Evolutionary conservation across 2,888 invertebrate genomes (phyloP).

Genomic region (Catotricha subobsoleta): DNA sequence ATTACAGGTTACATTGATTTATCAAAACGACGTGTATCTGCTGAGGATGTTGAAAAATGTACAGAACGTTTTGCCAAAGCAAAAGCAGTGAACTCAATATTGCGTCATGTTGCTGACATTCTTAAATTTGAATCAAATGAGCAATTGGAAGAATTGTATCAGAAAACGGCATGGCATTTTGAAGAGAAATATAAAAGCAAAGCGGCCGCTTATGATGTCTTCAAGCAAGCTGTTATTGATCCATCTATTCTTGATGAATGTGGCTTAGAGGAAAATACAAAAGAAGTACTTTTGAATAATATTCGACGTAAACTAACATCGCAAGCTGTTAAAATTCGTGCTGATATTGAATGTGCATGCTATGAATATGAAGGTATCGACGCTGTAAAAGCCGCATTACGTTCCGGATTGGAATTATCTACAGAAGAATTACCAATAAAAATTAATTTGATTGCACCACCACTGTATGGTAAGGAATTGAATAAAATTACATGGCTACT

Average conservation of each 20-base stretch:
- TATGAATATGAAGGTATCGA: conserved; percentile 98
- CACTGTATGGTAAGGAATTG: conserved; percentile 55
- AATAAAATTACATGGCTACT: not conserved
- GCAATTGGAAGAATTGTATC: conserved; percentile 86
- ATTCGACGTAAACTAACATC: conserved; percentile 92
- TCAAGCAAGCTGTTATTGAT: conserved; percentile 93
- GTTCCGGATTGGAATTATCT: conserved; percentile 75
- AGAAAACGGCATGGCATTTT: conserved; percentile 95
- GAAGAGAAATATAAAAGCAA: conserved; percentile 94
- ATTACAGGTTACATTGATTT: conserved; percentile 89
- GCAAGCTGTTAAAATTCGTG: conserved; percentile 89
- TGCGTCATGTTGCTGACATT: conserved; percentile 92
- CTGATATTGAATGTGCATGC: conserved; percentile 85
- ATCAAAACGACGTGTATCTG: conserved; percentile 94
- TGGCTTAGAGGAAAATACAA: conserved; percentile 79
- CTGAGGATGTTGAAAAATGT: conserved; percentile 95
- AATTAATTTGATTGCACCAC: conserved; percentile 97
- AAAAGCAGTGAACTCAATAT: conserved; percentile 93
- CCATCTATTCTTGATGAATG: conserved; percentile 91
- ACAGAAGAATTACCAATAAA: conserved; percentile 90
- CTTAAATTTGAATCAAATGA: conserved; percentile 79
- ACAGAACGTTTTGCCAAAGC: conserved; percentile 97
- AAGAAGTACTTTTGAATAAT: conserved; percentile 79
- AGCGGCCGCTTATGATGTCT: conserved; percentile 92
- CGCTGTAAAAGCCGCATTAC: conserved; percentile 86